phyloP scores from a whole-genome alignment of 2,888 invertebrate genomes.

The Autographa gamma region DNA sequence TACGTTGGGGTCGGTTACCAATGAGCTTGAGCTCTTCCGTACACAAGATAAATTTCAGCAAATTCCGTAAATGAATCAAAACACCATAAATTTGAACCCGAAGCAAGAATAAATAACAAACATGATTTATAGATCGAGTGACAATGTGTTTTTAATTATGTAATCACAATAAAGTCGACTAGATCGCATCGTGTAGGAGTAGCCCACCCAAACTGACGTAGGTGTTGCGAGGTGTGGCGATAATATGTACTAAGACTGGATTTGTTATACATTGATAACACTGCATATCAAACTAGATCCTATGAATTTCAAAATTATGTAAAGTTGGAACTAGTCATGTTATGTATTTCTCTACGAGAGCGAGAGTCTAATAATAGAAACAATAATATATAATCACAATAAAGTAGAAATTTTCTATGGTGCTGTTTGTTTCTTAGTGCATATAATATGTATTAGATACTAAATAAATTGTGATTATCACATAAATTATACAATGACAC shows the following conservation, averaged over 20 bases:
- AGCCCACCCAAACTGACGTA: conserved; percentile 40
- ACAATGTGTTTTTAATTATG: conserved; percentile 46
- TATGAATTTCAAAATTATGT: neutral
- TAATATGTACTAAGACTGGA: neutral
- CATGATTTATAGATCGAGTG: neutral
- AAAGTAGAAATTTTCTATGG: no score
- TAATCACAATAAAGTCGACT: conserved; percentile 45
- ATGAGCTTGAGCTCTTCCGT: no score
- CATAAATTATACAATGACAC: no score
- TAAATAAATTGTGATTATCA: no score
- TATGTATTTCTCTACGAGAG: no score
- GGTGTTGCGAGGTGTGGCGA: conserved; percentile 22
- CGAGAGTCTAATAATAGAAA: no score
- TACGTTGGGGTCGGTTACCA: no score
- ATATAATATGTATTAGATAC: no score
- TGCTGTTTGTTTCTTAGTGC: no score
- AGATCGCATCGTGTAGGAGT: conserved; percentile 41
- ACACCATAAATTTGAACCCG: neutral
- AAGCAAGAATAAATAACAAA: neutral
- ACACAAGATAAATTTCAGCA: no score
- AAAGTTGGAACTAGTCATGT: neutral
- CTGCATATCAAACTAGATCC: neutral
- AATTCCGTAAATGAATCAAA: no score
- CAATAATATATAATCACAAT: no score
- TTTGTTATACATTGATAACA: neutral